A percentile compares a stretch with the other conserved stretches of the same genome.
These are phyloP conservation scores for Watsonalla cultraria DNA, from an alignment of 2,888 invertebrate species.

Conservation along the genomic window DNA sequence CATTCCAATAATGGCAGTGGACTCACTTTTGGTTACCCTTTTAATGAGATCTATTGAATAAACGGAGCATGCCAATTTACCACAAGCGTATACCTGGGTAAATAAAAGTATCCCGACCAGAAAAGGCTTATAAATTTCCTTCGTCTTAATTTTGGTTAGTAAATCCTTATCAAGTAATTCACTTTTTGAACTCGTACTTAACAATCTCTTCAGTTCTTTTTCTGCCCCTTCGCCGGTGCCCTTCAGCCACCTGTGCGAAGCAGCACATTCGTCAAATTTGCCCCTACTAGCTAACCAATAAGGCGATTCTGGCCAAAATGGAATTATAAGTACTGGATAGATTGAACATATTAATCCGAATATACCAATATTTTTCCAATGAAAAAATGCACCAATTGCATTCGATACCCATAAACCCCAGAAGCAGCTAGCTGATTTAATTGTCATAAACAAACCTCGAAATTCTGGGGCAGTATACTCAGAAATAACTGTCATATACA, in stretches of 20 bases:
- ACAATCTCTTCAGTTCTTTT: slow-evolving; percentile 12
- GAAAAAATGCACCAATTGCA: slow-evolving; percentile 21
- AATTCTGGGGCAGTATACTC: slow-evolving; percentile 22
- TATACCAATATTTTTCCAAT: slow-evolving; percentile 24
- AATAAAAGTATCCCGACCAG: slow-evolving; percentile 7
- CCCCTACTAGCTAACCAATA: slow-evolving; percentile 24
- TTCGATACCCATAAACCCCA: slow-evolving; percentile 27
- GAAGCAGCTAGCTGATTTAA: slow-evolving; percentile 21
- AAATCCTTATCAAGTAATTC: neutral
- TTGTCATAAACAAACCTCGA: slow-evolving; percentile 18
- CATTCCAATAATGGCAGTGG: slow-evolving; percentile 23
- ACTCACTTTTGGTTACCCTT: slow-evolving; percentile 16
- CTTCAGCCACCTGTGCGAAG: slow-evolving; percentile 21
- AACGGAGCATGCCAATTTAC: slow-evolving; percentile 19
- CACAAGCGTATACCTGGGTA: slow-evolving; percentile 18
- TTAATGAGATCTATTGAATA: slow-evolving; percentile 26
- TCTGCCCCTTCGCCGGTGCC: slow-evolving; percentile 13
- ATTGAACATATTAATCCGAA: slow-evolving; percentile 15
- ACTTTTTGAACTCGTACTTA: slow-evolving; percentile 13
- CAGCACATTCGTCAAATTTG: slow-evolving; percentile 19
- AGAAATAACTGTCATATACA: slow-evolving; percentile 6
- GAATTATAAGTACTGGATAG: slow-evolving; percentile 14
- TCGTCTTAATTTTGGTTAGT: neutral
- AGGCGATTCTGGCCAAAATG: slow-evolving; percentile 19
- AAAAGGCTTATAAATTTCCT: slow-evolving; percentile 20